Evolutionary conservation across 30 jellyfish, hydroid and myxozoan species (phyloP).

Genomic region (Chironex yamaguchii): DNA sequence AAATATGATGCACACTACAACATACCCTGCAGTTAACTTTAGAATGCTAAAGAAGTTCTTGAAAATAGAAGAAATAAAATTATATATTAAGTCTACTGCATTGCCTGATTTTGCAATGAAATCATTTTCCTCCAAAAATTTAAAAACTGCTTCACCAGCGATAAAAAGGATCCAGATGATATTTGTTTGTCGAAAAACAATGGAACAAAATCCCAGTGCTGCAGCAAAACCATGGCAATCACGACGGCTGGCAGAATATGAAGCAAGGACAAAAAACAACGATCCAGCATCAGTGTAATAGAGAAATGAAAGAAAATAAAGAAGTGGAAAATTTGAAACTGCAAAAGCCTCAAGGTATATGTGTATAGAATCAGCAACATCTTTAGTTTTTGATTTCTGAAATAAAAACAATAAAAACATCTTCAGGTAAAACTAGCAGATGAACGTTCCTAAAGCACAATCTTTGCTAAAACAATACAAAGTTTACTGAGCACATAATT

Average conservation of each 20-base stretch:
- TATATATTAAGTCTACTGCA: background rate
- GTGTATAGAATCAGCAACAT: too few relatives aligned
- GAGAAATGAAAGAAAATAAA: conserved; percentile 80
- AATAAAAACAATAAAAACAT: too few relatives aligned
- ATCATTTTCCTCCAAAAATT: conserved; percentile 6
- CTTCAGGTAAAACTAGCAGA: too few relatives aligned
- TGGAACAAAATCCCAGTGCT: conserved; percentile 76
- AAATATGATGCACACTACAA: conserved; percentile 60
- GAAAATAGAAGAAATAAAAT: conserved; percentile 11
- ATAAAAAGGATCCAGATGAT: conserved; percentile 90
- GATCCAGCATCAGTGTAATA: conserved; percentile 98
- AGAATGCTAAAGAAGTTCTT: background rate
- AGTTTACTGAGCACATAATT: too few relatives aligned
- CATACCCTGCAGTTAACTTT: conserved; percentile 61
- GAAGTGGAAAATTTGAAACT: conserved; percentile 72
- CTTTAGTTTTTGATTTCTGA: too few relatives aligned
- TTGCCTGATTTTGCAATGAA: background rate
- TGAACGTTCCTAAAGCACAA: too few relatives aligned
- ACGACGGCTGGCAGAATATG: conserved; percentile 64
- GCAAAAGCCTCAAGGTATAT: conserved; percentile 70
- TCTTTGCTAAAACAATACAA: too few relatives aligned
- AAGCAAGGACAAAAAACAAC: conserved; percentile 67
- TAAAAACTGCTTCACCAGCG: conserved; percentile 57
- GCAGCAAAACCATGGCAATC: conserved; percentile 74
- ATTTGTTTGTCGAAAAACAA: conserved; percentile 93